Evolutionary conservation across 2,888 invertebrate species (phyloP).

Genomic region (Acanthosepion esculentum): DNA sequence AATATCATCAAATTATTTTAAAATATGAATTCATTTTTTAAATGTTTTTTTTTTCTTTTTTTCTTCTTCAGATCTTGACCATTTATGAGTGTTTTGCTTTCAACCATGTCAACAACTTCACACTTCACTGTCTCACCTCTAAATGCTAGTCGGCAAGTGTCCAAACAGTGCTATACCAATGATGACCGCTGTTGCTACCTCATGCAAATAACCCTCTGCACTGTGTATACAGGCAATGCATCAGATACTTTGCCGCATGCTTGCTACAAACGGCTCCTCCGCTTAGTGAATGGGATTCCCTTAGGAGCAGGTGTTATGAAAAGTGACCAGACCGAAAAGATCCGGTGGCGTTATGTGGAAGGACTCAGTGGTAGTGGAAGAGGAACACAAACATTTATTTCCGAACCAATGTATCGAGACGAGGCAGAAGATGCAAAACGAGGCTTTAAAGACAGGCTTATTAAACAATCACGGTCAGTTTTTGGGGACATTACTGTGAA

Average conservation of each 20-base stretch:
- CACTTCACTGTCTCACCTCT: conserved; percentile 65
- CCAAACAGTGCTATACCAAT: conserved; percentile 53
- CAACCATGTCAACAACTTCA: conserved; percentile 59
- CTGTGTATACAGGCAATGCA: conserved; percentile 63
- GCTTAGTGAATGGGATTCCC: conserved; percentile 70
- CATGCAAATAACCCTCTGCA: conserved; percentile 65
- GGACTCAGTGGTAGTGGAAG: conserved; percentile 65
- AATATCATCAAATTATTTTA: no score
- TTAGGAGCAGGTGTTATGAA: conserved; percentile 69
- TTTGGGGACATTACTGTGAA: conserved; percentile 71
- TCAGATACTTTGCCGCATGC: conserved; percentile 63
- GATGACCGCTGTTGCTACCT: conserved; percentile 66
- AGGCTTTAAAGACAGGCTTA: conserved; percentile 63
- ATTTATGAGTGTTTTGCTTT: not conserved
- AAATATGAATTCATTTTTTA: no score
- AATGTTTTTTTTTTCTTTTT: no score
- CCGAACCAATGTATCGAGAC: conserved; percentile 65
- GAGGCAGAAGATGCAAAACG: conserved; percentile 67
- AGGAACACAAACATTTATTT: conserved; percentile 66
- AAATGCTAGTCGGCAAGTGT: conserved; percentile 63
- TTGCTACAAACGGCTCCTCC: conserved; percentile 67
- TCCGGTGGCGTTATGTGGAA: conserved; percentile 69
- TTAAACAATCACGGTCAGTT: conserved; percentile 64
- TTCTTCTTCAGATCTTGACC: not conserved
- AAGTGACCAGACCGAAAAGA: conserved; percentile 61